Evolutionary conservation across 2,113 vertebrate genomes (phyloP), one percentile per base, ranked within the genome.

Genomic region (Ailurus styani): DNA sequence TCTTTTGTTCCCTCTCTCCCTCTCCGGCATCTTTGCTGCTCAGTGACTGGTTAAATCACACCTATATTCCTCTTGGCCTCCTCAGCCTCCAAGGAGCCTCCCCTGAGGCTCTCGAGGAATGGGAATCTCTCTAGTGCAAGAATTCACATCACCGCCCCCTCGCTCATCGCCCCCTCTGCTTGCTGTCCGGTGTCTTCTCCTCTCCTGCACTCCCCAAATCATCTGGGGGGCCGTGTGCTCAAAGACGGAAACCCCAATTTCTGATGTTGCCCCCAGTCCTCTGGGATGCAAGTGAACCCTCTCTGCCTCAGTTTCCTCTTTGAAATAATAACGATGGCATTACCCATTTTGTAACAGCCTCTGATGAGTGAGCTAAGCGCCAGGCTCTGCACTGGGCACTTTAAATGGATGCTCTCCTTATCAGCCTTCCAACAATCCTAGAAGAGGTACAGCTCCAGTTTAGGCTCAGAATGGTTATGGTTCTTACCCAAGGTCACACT

Each of bases 1-100:
- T 96, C 97, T 98, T 98, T 34, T 15, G 62, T 66, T 66, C 62
- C 31, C 62, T 64, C 62, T 64, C 29, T 97, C 90, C 95, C 70
- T 81, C 52, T 87, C 89, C 78, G 40, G 31, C 60, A 70, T 95
- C 96, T 97, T 6, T 1, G 17, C 66, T 37, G 17, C 34, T 73
- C 84, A 21, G 8, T 40, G 93, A 96, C 86, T 89, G 89, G 72
- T 91, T 98, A 93, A 97, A 79, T 64, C 94, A 40, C 20, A 81
- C 62, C 90, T 93, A 77, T 64, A 81, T 78, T 93, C 91, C 75
- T 64, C 83, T 11, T 0, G 50, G 86, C 86, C 92, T 87, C 79
- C 55, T n/a, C 54, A 70, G 85, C 73, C 91, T 93, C 78, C 34
- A 27, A 75, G 87, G 87, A 75, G 79, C 90, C 27, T 47, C 62